Evolutionary conservation across 2,888 invertebrate species (phyloP), one percentile per base, ranked within the genome.

Genomic region (Scelioninae gen. 1): DNA sequence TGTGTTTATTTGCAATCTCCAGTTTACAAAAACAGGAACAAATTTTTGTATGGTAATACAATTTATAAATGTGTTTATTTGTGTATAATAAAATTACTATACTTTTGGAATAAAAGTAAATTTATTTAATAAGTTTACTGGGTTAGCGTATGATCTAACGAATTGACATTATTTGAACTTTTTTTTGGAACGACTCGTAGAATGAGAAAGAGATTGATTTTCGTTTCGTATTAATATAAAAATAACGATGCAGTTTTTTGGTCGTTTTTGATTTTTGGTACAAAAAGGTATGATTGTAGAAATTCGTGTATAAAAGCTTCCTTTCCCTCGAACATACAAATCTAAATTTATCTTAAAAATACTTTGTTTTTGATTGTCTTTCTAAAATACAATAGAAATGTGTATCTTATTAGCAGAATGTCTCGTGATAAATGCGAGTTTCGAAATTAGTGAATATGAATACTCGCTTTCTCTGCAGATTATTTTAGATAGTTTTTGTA

Each of bases 281-380:
- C 23, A 74, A 74, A 63, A 56, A n/a, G n/a, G n/a, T n/a, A n/a
- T n/a, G 2, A 15, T 58, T n/a, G 56, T 55, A 60, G 49, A 71
- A 71, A 29, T 60, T 53, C 43, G 32, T 29, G 11, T 60, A 62
- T 31, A 74, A 74, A 74, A 63, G 60, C 15, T 11, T 63, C 23
- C 29, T 34, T n/a, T 60, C 43, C 34, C 23, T 69, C 31, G 31
- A n/a, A n/a, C n/a, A n/a, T 51, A 55, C 9, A 49, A 43, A 13
- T 49, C 13, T 71, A 60, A 49, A 53, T 0, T 51, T 49, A 45
- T 45, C 55, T 62, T 55, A 63, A 40, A 74, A 74, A 23, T 53
- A 74, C 58, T n/a, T 49, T n/a, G 40, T 32, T 63, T 63, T 74
- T 74, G 45, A 63, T 74, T 74, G 55, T 74, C 63, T 63, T 29